A percentile compares a stretch with the other conserved stretches of the same genome.
Evolutionary conservation across 2,113 vertebrate genomes (phyloP).

Genomic region (Herpailurus yagouaroundi): DNA sequence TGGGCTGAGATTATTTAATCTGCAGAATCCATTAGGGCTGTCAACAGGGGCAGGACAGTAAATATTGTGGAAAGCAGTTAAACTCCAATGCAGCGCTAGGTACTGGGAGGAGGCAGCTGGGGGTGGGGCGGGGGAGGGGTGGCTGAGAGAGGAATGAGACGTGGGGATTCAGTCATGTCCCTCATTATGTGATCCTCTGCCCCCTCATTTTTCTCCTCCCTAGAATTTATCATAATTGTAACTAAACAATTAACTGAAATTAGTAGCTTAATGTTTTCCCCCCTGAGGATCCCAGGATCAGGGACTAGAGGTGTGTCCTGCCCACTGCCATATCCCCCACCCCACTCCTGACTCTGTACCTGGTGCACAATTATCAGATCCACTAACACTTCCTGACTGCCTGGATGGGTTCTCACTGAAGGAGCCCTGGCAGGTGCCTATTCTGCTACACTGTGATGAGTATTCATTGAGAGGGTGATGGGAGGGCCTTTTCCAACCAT

Average conservation of each 20-base stretch:
- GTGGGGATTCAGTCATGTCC: not conserved
- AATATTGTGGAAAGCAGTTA: constrained; percentile 28
- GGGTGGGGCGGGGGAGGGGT: no score
- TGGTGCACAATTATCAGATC: not conserved
- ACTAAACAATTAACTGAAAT: not conserved
- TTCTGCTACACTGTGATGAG: not conserved
- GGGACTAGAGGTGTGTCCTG: not conserved
- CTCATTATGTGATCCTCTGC: not conserved
- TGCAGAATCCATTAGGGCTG: constrained; percentile 23
- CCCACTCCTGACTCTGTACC: not conserved
- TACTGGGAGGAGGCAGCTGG: not conserved
- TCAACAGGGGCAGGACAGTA: not conserved
- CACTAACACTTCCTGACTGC: not conserved
- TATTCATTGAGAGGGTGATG: not conserved
- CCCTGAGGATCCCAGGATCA: not conserved
- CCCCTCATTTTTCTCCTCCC: not conserved
- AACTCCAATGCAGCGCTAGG: not conserved
- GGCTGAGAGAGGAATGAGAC: not conserved
- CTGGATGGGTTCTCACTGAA: not conserved
- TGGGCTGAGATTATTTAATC: constrained; percentile 49
- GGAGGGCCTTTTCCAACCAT: not conserved
- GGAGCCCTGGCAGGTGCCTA: not conserved
- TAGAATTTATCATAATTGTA: not conserved
- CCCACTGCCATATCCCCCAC: no score
- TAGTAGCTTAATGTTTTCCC: not conserved